phyloP scores from a whole-genome alignment of 2,113 vertebrate species.

The Rhea pennata region DNA sequence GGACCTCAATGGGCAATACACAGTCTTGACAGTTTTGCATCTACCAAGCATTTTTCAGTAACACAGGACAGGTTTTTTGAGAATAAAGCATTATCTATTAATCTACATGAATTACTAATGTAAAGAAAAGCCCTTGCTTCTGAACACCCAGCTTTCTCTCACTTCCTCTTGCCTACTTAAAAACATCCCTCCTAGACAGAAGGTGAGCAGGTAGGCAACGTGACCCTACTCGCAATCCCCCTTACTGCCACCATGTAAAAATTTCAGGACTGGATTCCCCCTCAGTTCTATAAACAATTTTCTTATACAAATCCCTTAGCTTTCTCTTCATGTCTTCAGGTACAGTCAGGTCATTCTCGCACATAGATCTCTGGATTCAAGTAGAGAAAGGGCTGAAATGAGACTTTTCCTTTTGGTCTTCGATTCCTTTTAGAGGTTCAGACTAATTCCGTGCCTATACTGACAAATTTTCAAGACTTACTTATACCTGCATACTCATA shows the following conservation, averaged over 20 bases:
- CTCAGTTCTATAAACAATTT: background rate
- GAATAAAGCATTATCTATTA: background rate
- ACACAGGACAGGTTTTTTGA: background rate
- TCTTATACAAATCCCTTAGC: background rate
- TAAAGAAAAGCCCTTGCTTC: background rate
- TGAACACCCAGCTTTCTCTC: background rate
- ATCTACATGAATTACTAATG: background rate
- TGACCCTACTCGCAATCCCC: background rate
- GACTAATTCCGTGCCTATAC: background rate
- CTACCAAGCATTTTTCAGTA: background rate
- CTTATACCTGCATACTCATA: background rate
- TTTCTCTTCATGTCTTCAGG: too few relatives aligned
- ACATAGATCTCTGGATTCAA: background rate
- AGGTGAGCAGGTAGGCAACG: background rate
- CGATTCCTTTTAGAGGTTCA: background rate
- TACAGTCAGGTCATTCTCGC: background rate
- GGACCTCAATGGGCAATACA: accelerated
- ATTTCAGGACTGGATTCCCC: background rate
- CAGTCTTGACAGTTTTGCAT: background rate
- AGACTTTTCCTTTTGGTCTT: background rate
- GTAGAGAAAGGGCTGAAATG: background rate
- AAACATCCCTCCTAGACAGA: background rate
- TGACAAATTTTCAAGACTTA: background rate
- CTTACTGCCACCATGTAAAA: background rate
- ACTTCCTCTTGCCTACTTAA: background rate